Conservation (phyloP, 2,797 vertebrate genomes). For the Decapterus maruadsi region DNA sequence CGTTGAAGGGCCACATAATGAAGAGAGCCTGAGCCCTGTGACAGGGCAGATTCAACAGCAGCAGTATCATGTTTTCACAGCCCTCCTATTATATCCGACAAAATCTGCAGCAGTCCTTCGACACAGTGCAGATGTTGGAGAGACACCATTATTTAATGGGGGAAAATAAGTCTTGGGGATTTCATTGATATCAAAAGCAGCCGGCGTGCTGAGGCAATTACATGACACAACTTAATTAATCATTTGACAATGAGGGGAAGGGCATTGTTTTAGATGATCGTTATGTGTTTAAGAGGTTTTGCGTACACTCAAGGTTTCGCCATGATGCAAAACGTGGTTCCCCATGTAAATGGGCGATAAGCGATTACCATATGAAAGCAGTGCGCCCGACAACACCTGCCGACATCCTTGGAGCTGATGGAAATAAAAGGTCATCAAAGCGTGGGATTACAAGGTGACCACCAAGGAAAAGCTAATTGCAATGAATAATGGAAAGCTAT, state of each 20-base stretch:
- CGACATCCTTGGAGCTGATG: slow-evolving; percentile 85
- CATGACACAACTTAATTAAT: slow-evolving; percentile 84
- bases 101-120: slow-evolving; percentile 49
- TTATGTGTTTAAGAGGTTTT: slow-evolving; percentile 81
- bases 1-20: slow-evolving; percentile 76
- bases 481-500: slow-evolving; percentile 81
- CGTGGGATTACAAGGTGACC: slow-evolving; percentile 83
- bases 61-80: slow-evolving; percentile 53
- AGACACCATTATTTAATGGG: slow-evolving; percentile 61
- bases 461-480: slow-evolving; percentile 84
- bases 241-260: slow-evolving; percentile 87
- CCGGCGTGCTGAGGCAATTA: slow-evolving; percentile 78
- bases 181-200: slow-evolving; percentile 77
- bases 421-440: slow-evolving; percentile 86
- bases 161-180: slow-evolving; percentile 67
- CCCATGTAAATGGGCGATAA: slow-evolving; percentile 78
- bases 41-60: slow-evolving; percentile 72
- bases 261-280: slow-evolving; percentile 82
- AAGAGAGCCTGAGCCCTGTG: slow-evolving; percentile 71
- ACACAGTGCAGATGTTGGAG: slow-evolving; percentile 37
- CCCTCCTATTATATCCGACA: slow-evolving; percentile 62
- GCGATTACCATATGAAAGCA: slow-evolving; percentile 87
- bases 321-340: slow-evolving; percentile 75
- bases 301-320: slow-evolving; percentile 81
- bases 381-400: slow-evolving; percentile 77